Evolutionary conservation across 2,888 invertebrate species (phyloP).

Genomic region (Crocallis elinguaria): DNA sequence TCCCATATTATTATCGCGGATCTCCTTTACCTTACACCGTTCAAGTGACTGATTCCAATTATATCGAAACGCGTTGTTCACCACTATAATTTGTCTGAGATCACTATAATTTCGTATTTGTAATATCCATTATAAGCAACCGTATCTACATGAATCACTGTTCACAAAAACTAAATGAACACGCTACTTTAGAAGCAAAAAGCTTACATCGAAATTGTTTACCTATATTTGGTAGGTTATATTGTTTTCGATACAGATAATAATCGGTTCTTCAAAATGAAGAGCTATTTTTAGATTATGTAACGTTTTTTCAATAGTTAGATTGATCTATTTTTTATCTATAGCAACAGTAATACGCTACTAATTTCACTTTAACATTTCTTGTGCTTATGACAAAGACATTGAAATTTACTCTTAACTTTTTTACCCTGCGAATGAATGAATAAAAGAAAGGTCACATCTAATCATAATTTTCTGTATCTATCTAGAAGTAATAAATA

Average conservation of each 20-base stretch:
- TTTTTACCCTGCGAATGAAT: too few relatives aligned
- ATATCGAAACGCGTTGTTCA: slow-evolving; percentile 65
- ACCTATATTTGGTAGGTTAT: not conserved
- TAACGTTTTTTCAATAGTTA: too few relatives aligned
- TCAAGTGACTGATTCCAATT: slow-evolving; percentile 65
- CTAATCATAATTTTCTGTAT: too few relatives aligned
- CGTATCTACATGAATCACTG: slow-evolving; percentile 48
- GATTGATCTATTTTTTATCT: too few relatives aligned
- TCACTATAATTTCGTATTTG: slow-evolving; percentile 71
- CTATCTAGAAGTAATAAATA: too few relatives aligned
- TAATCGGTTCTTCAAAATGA: not conserved
- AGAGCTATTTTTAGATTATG: too few relatives aligned
- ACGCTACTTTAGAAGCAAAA: slow-evolving; percentile 25
- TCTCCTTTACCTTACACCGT: slow-evolving; percentile 44
- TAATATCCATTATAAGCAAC: slow-evolving; percentile 65
- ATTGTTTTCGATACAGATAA: not conserved
- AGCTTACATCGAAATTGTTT: slow-evolving; percentile 18
- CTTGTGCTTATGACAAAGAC: too few relatives aligned
- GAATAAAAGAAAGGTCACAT: too few relatives aligned
- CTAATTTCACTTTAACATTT: too few relatives aligned
- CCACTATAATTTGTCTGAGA: slow-evolving; percentile 67
- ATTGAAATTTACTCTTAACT: too few relatives aligned
- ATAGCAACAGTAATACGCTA: not conserved
- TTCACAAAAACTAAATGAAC: slow-evolving; percentile 32
- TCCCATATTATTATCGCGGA: slow-evolving; percentile 11